Base-by-base conservation (phyloP, 2,797 vertebrate species). In the Clarias pachynema region DNA sequence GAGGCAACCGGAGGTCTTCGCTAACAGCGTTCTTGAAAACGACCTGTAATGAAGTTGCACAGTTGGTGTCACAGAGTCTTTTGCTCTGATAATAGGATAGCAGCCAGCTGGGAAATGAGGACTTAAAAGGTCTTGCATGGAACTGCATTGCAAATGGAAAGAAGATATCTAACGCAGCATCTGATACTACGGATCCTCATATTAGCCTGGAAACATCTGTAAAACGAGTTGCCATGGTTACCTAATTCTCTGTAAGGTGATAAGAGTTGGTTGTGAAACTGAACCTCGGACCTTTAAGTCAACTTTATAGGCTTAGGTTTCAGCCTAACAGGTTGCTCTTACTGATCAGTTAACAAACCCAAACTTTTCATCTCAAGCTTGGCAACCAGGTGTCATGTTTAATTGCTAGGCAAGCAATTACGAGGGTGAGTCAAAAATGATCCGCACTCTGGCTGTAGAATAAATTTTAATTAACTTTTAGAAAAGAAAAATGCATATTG, bases 21-120 rank as follows among this genome's bases (percentile, higher is more conserved):
- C 83, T 66, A 74, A 80, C 44, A 56, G 5, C 73, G 63, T 86
- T 85, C 87, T 88, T 62, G 26, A 83, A 60, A 72, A 85, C 66
- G 60, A 56, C 40, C 82, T 82, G 74, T 86, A 84, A 87, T 85
- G 85, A 81, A 86, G 87, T 88, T 87, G 70, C 63, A 34, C 68
- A 62, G 63, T 70, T 84, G 83, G 56, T 72, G n/a, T 66, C 79
- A 53, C 49, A 16, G 29, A 24, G 82, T 82, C 31, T 62, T 82
- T 87, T 86, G 59, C 83, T 85, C 65, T 63, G 44, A 65, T 73
- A 81, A 87, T 81, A 74, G 60, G 53, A 84, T 57, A 66, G 56
- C 31, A 15, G 77, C 66, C 86, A 88, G 84, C 81, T 89, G 70
- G 70, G 70, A 75, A 73, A 80, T 44, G 79, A 62, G 72, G 84